Conservation (phyloP, 2,797 vertebrate genomes). For the Picus viridis region DNA sequence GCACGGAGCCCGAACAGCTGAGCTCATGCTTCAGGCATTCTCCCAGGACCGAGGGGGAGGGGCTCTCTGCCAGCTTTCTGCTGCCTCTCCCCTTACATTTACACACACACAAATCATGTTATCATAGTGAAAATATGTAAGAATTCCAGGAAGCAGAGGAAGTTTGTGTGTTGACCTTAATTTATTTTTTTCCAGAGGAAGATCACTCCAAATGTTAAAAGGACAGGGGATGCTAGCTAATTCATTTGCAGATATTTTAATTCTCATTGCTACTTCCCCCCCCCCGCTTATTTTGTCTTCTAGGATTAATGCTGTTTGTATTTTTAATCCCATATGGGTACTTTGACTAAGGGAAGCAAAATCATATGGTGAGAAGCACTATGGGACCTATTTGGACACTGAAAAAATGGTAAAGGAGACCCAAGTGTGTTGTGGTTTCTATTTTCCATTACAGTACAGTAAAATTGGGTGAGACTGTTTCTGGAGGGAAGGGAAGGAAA, state of each 20-base stretch:
- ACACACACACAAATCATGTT: slow-evolving; percentile 65
- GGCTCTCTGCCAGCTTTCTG: slow-evolving; percentile 43
- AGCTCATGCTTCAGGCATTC: slow-evolving; percentile 75
- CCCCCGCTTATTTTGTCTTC: not conserved
- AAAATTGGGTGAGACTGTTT: slow-evolving; percentile 41
- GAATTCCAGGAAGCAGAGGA: slow-evolving; percentile 77
- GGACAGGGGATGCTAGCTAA: not conserved
- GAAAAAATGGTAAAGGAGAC: not conserved
- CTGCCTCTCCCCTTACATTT: slow-evolving; percentile 59
- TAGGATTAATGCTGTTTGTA: slow-evolving; percentile 16
- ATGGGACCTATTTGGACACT: not conserved
- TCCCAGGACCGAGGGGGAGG: slow-evolving; percentile 67
- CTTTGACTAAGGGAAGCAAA: slow-evolving; percentile 10
- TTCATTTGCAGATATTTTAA: slow-evolving; percentile 36
- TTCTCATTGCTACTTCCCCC: not conserved
- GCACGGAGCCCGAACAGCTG: slow-evolving; percentile 70
- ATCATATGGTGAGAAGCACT: not conserved
- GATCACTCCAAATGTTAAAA: slow-evolving; percentile 46
- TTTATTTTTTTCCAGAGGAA: slow-evolving; percentile 65
- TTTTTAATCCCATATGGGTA: not conserved
- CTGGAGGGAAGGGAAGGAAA: slow-evolving; percentile 46
- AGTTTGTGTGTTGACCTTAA: slow-evolving; percentile 73
- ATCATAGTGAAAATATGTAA: slow-evolving; percentile 75
- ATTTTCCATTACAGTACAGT: slow-evolving; percentile 52
- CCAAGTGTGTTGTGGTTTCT: not conserved